Conservation (phyloP, 2,113 vertebrate genomes). For the Balaenoptera acutorostrata region DNA sequence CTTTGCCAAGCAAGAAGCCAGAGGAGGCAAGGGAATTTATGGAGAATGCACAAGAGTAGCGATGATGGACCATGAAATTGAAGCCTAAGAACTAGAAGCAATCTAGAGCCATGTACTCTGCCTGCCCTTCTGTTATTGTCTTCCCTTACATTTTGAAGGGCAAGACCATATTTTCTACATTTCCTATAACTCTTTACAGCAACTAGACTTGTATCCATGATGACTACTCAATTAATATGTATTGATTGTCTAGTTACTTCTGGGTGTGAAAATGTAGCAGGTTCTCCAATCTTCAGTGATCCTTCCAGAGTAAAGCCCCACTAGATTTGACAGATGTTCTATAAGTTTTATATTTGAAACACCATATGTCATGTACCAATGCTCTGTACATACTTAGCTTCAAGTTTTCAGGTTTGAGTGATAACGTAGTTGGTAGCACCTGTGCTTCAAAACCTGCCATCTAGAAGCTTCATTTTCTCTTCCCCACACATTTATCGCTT, state of each 20-base stretch:
- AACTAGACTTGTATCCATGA: background rate
- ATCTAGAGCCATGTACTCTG: background rate
- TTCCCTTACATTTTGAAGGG: background rate
- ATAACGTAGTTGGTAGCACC: constrained; percentile 62
- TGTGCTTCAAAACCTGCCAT: constrained; percentile 64
- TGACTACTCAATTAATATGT: constrained; percentile 31
- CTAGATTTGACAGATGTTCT: constrained; percentile 64
- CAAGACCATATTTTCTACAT: background rate
- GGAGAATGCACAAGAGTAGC: background rate
- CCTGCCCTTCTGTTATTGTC: background rate
- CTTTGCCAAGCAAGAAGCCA: background rate
- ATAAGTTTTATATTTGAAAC: constrained; percentile 68
- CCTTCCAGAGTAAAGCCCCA: constrained; percentile 37
- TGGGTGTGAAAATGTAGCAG: constrained; percentile 37
- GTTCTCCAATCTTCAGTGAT: constrained; percentile 41
- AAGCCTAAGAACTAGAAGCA: background rate
- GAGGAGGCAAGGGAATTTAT: background rate
- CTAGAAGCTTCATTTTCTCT: constrained; percentile 70
- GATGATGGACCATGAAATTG: background rate
- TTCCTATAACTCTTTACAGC: background rate
- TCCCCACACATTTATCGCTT: constrained; percentile 59
- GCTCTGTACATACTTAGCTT: constrained; percentile 60
- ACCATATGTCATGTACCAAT: constrained; percentile 63
- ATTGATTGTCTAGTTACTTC: constrained; percentile 49
- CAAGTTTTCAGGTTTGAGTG: constrained; percentile 59